Evolutionary conservation across 2,888 invertebrate genomes (phyloP).

Genomic region (Pseudoips prasinana): DNA sequence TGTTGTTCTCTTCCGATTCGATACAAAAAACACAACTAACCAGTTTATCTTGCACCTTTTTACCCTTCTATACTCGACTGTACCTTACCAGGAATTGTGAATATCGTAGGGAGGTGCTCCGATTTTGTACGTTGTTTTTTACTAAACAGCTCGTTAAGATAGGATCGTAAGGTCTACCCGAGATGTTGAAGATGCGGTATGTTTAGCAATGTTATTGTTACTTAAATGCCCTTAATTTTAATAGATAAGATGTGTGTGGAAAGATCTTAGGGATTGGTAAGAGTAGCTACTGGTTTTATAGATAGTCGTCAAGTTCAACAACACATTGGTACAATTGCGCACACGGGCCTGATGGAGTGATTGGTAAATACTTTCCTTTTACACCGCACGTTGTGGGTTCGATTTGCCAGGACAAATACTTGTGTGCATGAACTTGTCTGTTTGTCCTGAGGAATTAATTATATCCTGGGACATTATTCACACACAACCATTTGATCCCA

Average conservation of each 20-base stretch:
- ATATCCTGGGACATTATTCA: no score
- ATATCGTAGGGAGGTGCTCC: conserved; percentile 42
- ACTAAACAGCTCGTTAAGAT: conserved; percentile 64
- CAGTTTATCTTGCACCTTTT: not conserved
- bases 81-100: conserved; percentile 44
- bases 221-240: not conserved
- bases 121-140: conserved; percentile 53
- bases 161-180: conserved; percentile 39
- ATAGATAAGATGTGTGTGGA: not conserved
- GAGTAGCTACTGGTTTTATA: not conserved
- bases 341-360: no score
- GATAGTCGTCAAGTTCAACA: no score
- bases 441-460: no score
- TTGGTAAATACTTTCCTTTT: no score
- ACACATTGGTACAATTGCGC: no score
- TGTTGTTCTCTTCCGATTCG: no score
- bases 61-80: conserved; percentile 17
- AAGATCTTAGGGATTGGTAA: not conserved
- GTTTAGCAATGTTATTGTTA: conserved; percentile 7
- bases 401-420: no score
- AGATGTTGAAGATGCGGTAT: conserved; percentile 10
- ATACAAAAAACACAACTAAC: no score
- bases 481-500: no score
- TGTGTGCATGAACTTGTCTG: no score
- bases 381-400: no score